Base-by-base conservation (phyloP, 2,113 vertebrate species). In the Tyrannus savana region DNA sequence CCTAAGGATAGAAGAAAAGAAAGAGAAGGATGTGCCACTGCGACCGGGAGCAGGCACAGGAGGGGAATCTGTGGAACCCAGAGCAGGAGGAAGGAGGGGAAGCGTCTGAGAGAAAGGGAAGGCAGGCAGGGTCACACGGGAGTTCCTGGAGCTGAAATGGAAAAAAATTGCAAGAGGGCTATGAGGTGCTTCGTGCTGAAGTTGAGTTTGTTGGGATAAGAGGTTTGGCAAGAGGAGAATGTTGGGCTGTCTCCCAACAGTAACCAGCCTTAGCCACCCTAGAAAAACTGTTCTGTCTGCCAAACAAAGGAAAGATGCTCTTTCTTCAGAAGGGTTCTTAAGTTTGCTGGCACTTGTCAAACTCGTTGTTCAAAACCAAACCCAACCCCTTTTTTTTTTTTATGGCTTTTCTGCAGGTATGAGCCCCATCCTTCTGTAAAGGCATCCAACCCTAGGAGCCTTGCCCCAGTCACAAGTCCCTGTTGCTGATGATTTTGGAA, bases 321-420 rank as follows among this genome's bases (percentile, higher is more conserved):
- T 86, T 88, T 92, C 93, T 78, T 85, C 88, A 62, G 64, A 93
- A 84, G 10, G 31, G 53, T 33, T 77, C 39, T 60, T 78, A 84
- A 89, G 41, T 94, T 73, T 91, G 64, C 59, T 94, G 78, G 66
- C 82, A 56, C 62, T 93, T 91, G 89, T 95, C 81, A 96, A 94
- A 77, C 14, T 52, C 2, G 8, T 58, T 82, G 42, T 74, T 80
- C 60, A 74, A 92, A 94, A 91, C 21, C 73, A 69, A 91, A 89
- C 37, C 72, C 68, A 80, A 96, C 73, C 60, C 50, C 66, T 78
- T 75, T 56, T 86, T 92, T 92, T 58, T 87, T 92, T 82, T 78
- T 78, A 83, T 93, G 91, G 47, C 93, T 95, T 97, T 93, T 94
- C 93, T 96, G 67, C 97, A 97, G 84, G 93, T 96, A 39, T 95